phyloP scores from a whole-genome alignment of 1,140 invertebrate species.

The Plutomurus gul region DNA sequence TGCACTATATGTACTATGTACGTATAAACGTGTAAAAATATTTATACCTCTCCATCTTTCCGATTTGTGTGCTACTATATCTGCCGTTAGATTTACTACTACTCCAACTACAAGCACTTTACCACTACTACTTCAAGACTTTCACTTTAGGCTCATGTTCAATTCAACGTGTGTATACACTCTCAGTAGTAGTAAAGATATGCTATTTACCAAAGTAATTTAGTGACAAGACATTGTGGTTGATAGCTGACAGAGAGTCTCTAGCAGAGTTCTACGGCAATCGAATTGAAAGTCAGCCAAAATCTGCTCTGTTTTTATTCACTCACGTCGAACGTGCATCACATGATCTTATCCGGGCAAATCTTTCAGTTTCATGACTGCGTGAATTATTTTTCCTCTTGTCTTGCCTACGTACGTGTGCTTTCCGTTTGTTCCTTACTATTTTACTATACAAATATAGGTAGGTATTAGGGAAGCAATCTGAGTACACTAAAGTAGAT shows the following conservation, averaged over 20 bases:
- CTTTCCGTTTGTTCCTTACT: background rate
- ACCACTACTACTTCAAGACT: background rate
- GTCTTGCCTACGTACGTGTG: background rate
- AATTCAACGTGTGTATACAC: no score
- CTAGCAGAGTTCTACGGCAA: background rate
- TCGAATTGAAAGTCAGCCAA: constrained; percentile 41
- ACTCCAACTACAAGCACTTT: background rate
- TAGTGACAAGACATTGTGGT: background rate
- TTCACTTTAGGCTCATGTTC: background rate
- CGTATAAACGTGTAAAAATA: no score
- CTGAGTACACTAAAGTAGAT: no score
- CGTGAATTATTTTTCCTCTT: background rate
- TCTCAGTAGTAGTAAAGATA: no score
- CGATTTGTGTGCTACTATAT: no score
- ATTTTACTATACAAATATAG: background rate
- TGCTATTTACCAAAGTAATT: background rate
- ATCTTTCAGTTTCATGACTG: constrained; percentile 19
- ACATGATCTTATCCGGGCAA: constrained; percentile 29
- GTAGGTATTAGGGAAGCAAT: background rate
- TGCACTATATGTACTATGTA: no score
- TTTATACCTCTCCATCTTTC: no score
- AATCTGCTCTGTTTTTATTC: constrained; percentile 19
- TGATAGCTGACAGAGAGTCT: background rate
- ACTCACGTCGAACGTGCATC: constrained; percentile 37
- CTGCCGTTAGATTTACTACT: background rate